Percentiles rank a stretch among this genome's conserved stretches.
Conservation (phyloP, 2,797 vertebrate species). For the Gymnothorax javanicus region DNA sequence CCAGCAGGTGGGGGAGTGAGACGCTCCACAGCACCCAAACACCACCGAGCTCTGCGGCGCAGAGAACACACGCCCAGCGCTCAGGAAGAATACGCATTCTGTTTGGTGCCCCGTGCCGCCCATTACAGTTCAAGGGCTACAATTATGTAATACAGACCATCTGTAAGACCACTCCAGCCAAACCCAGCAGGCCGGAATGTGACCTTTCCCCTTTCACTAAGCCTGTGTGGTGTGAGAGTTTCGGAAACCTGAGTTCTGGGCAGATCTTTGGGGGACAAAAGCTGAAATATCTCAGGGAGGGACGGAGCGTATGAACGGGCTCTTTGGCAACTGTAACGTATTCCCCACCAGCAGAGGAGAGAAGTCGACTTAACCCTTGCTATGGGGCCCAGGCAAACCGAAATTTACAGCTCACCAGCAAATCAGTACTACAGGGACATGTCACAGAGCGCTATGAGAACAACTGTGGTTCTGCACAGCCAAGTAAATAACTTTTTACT, state of each 20-base stretch:
- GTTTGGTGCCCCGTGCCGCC: neutral
- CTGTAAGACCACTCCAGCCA: conserved; percentile 16
- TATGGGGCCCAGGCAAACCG: neutral
- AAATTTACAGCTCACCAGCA: conserved; percentile 8
- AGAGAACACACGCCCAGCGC: neutral
- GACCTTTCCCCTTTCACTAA: conserved; percentile 12
- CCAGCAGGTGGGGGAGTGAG: neutral
- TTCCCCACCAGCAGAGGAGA: neutral
- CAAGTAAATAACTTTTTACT: neutral
- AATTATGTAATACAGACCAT: conserved; percentile 31
- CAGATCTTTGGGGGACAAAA: neutral
- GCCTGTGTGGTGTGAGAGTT: neutral
- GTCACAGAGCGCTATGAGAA: neutral
- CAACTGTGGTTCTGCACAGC: neutral
- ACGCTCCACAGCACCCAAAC: conserved; percentile 17
- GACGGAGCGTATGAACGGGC: neutral
- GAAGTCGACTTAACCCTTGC: neutral
- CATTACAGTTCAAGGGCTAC: conserved; percentile 21
- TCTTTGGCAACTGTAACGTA: neutral
- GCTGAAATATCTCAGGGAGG: neutral
- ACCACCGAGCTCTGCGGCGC: neutral
- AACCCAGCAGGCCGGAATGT: neutral
- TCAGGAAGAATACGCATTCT: conserved; percentile 9
- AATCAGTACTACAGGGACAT: neutral
- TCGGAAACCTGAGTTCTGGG: conserved; percentile 9